These are phyloP conservation scores for Microctenopoma steveboyesi DNA, from an alignment of 2,797 vertebrate genomes.

Conservation along the genomic window DNA sequence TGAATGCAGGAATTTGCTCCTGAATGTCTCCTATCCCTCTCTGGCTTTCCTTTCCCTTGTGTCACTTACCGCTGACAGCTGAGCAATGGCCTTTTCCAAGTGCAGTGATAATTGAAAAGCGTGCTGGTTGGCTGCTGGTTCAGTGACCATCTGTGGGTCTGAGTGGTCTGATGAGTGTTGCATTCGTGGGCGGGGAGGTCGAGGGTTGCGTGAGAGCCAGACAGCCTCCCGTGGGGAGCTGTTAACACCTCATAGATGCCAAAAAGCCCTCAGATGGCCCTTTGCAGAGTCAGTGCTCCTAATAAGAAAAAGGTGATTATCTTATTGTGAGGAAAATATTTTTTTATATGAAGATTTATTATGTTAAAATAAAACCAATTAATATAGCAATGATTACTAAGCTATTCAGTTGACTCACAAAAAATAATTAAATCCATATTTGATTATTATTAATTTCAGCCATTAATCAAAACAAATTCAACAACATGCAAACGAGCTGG, in stretches of 20 bases:
- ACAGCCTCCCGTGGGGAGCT: conserved; percentile 83
- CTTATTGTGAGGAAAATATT: conserved; percentile 59
- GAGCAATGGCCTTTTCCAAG: conserved; percentile 77
- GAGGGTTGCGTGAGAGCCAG: conserved; percentile 77
- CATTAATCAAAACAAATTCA: conserved; percentile 46
- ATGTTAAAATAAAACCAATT: conserved; percentile 51
- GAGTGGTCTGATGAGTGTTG: conserved; percentile 77
- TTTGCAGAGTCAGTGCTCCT: conserved; percentile 61
- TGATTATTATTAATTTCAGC: conserved; percentile 43
- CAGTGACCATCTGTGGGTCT: conserved; percentile 82
- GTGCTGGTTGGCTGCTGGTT: conserved; percentile 72
- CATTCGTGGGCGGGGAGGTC: conserved; percentile 65
- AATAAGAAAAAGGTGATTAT: conserved; percentile 81
- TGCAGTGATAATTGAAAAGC: conserved; percentile 82
- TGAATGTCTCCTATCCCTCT: conserved; percentile 15
- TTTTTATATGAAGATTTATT: conserved; percentile 47
- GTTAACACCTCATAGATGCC: conserved; percentile 93
- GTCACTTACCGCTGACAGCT: conserved; percentile 64
- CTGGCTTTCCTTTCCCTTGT: conserved; percentile 26
- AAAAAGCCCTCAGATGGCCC: conserved; percentile 77
- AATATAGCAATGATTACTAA: conserved; percentile 54
- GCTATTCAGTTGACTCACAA: conserved; percentile 45
- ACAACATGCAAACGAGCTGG: conserved; percentile 15
- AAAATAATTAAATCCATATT: conserved; percentile 58
- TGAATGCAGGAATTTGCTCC: conserved; percentile 65